Base-by-base conservation (phyloP, 2,888 invertebrate species). In the Saturnia japonica region DNA sequence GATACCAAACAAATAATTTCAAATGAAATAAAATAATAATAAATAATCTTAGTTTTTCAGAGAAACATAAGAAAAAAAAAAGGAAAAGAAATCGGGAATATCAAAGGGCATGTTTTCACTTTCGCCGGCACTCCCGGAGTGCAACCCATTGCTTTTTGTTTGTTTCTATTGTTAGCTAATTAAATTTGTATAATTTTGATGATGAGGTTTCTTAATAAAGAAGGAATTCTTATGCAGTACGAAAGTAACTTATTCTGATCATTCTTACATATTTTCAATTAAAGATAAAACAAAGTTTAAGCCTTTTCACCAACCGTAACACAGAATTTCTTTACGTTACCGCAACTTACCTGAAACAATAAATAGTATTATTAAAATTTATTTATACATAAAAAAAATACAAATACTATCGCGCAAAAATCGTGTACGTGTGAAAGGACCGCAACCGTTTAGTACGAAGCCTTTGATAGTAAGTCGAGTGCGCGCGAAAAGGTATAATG, bases 261-360 rank as follows among this genome's bases (percentile, higher is more conserved):
- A n/a, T 3, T 6, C 7, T 51, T 51, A 51, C 6, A n/a, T 51
- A 22, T n/a, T n/a, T 51, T n/a, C n/a, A 25, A 3, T 25, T 57
- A 0, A 57, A 4, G 7, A 25, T 25, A 57, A 12, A 57, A 25
- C 4, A 14, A 19, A 60, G 14, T 8, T 3, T 25, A 25, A 25
- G 12, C 1, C 6, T 3, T 25, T 28, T 60, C 25, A 60, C 14
- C 28, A 28, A 14, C 19, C 28, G 12, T 14, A 6, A 60, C 2
- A 14, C 28, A 3, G 2, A 28, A 28, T 25, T 12, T 2, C 4
- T 1, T 28, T 6, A 28, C 14, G 57, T 60, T 14, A 6, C 25
- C 28, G 0, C 25, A 60, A 60, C 57, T 60, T 28, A 60, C 57
- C 57, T 60, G 57, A 60, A 60, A 60, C 57, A 60, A 60, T 28